Evolutionary conservation across 2,797 vertebrate species (phyloP).

Genomic region (Trematomus bernacchii): DNA sequence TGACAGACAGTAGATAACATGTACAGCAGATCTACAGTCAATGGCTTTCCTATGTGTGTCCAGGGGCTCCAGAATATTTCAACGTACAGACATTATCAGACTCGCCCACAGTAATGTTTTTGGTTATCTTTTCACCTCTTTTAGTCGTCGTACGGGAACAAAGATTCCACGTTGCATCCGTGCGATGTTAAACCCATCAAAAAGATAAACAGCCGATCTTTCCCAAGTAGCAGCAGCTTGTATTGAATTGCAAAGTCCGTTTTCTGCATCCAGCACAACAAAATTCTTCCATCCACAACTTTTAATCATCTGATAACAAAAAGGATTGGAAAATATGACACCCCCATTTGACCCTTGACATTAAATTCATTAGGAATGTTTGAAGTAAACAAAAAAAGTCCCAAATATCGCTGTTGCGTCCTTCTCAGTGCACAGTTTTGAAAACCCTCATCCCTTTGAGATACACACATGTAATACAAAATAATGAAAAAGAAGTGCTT

Average conservation of each 20-base stretch:
- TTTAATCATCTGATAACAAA: constrained; percentile 50
- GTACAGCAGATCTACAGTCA: constrained; percentile 84
- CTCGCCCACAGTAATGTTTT: constrained; percentile 71
- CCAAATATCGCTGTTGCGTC: constrained; percentile 74
- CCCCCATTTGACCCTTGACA: constrained; percentile 42
- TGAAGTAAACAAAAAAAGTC: constrained; percentile 78
- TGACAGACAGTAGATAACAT: constrained; percentile 80
- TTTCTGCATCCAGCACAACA: constrained; percentile 80
- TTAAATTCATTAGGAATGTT: constrained; percentile 80
- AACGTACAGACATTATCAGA: constrained; percentile 69
- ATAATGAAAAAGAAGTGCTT: constrained; percentile 71
- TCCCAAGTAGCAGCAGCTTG: constrained; percentile 74
- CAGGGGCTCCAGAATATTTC: constrained; percentile 64
- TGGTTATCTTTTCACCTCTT: constrained; percentile 64
- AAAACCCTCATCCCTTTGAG: constrained; percentile 68
- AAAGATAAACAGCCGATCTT: constrained; percentile 57
- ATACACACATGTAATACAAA: constrained; percentile 62
- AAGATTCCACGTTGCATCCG: constrained; percentile 33
- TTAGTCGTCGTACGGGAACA: constrained; percentile 35
- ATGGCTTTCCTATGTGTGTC: constrained; percentile 86
- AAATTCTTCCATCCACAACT: constrained; percentile 61
- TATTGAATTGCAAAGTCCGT: constrained; percentile 68
- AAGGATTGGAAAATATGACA: constrained; percentile 40
- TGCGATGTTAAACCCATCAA: constrained; percentile 47
- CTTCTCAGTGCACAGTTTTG: constrained; percentile 77